phyloP scores from a whole-genome alignment of 1,140 invertebrate genomes.

The Trachymyrmex septentrionalis region DNA sequence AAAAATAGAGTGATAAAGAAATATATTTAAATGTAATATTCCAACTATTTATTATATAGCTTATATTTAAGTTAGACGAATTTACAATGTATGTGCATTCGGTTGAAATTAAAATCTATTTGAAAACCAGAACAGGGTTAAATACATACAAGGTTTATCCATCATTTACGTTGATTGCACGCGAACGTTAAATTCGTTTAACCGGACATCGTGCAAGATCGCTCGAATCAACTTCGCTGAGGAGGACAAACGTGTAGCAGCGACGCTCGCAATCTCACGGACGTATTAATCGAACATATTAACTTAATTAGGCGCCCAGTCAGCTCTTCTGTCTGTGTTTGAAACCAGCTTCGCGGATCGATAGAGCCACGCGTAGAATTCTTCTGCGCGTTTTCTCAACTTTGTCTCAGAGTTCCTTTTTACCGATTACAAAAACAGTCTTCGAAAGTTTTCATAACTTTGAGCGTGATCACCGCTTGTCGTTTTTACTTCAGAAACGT shows the following conservation, averaged over 20 bases:
- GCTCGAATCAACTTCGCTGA: conserved; percentile 18
- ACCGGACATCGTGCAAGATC: conserved; percentile 13
- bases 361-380: conserved; percentile 49
- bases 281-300: conserved; percentile 72
- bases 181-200: conserved; percentile 36
- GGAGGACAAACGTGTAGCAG: neutral
- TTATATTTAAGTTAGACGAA: too few relatives aligned
- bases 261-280: conserved; percentile 54
- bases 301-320: conserved; percentile 68
- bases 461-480: conserved; percentile 31
- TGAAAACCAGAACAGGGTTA: conserved; percentile 53
- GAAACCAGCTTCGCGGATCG: conserved; percentile 42
- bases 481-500: conserved; percentile 28
- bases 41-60: too few relatives aligned
- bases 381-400: conserved; percentile 33
- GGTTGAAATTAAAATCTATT: conserved; percentile 32
- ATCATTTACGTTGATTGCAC: conserved; percentile 44
- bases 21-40: conserved; percentile 23
- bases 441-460: conserved; percentile 48
- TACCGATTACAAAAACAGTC: conserved; percentile 49
- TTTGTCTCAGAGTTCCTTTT: neutral
- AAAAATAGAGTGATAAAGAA: neutral
- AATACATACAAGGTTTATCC: conserved; percentile 50
- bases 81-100: neutral
- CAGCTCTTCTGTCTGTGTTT: conserved; percentile 29